Conservation (phyloP, 2,113 vertebrate species). For the Coreoperca whiteheadi region DNA sequence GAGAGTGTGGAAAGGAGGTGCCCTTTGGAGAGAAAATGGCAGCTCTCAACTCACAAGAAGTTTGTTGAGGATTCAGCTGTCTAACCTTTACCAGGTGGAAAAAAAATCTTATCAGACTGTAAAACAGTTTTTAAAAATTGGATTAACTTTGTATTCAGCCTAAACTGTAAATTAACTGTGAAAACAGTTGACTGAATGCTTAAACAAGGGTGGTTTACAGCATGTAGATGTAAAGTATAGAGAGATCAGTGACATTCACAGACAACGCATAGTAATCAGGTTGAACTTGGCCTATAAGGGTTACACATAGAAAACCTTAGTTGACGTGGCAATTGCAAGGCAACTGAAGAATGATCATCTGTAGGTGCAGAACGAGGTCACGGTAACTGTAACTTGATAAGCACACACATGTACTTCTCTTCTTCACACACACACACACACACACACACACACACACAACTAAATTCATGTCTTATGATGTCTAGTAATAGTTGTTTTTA, state of each 20-base stretch:
- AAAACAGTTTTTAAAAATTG: background rate
- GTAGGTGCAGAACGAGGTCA: background rate
- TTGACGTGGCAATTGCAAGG: background rate
- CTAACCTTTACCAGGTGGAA: constrained; percentile 25
- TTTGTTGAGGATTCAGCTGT: constrained; percentile 22
- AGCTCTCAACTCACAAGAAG: constrained; percentile 24
- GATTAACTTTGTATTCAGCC: constrained; percentile 4
- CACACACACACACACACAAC: background rate
- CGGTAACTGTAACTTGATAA: background rate
- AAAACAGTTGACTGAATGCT: background rate
- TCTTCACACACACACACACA: background rate
- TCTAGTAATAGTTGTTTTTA: constrained; percentile 7
- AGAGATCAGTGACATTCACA: background rate
- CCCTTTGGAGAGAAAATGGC: constrained; percentile 66
- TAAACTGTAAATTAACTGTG: background rate
- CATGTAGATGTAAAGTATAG: background rate
- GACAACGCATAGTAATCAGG: background rate
- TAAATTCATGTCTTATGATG: background rate
- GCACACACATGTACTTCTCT: background rate
- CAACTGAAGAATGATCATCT: constrained; percentile 3
- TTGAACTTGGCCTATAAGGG: background rate
- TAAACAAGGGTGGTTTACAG: background rate
- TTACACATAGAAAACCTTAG: background rate
- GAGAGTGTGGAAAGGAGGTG: constrained; percentile 6
- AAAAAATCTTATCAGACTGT: background rate